Percentiles rank a stretch among this genome's conserved stretches.
These are phyloP conservation scores for Liopterus haemorrhoidalis DNA, from an alignment of 2,888 invertebrate species.

Conservation along the genomic window DNA sequence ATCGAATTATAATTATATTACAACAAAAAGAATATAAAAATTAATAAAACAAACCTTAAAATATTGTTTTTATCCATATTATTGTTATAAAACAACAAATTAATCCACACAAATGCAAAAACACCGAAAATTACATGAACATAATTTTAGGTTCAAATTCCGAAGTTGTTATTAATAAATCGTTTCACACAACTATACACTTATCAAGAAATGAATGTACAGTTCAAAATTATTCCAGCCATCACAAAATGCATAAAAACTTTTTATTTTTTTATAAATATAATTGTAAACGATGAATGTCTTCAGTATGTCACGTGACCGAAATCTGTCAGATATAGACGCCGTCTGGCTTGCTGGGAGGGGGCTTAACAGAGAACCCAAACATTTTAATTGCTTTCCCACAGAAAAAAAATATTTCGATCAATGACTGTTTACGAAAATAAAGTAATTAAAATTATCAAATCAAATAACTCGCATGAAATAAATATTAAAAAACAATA, in stretches of 20 bases:
- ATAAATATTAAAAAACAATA: no score
- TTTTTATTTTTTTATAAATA: slow-evolving; percentile 15
- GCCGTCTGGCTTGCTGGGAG: slow-evolving; percentile 13
- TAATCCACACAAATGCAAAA: slow-evolving; percentile 15
- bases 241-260: no score
- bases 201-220: no score
- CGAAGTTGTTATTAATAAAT: no score
- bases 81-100: slow-evolving; percentile 11
- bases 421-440: no score
- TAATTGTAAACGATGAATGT: slow-evolving; percentile 14
- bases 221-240: no score
- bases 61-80: slow-evolving; percentile 10
- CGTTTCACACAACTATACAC: no score
- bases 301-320: slow-evolving; percentile 21
- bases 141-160: no score
- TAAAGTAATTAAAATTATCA: no score
- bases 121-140: slow-evolving; percentile 15
- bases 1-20: slow-evolving; percentile 15
- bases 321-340: slow-evolving; percentile 22
- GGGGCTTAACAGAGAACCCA: background rate
- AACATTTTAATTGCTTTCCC: background rate
- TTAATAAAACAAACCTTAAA: slow-evolving; percentile 7
- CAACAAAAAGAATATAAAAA: slow-evolving; percentile 3
- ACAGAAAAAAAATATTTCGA: no score
- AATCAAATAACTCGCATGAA: no score